Evolutionary conservation across 2,888 invertebrate species (phyloP), one percentile per base, ranked within the genome.

Genomic region (Cryptosula pallasiana): DNA sequence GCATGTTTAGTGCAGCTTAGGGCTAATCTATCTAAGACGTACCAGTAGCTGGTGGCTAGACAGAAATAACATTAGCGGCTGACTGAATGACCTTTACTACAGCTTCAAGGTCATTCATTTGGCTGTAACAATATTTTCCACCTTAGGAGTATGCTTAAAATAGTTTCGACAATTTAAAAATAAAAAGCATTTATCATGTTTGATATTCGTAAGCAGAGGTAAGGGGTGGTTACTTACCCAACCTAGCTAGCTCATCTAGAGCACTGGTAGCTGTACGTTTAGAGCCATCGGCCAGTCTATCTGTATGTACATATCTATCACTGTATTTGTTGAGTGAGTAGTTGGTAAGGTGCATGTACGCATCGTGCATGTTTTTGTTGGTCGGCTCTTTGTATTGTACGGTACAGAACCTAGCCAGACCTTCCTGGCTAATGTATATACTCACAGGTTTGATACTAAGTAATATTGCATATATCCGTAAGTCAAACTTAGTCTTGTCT

Each of bases 331-430:
- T 87, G 71, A 87, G 78, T 0, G 87, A 87, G 76, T 87, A 87
- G 76, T 87, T 87, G 1, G 87, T 87, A 73, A 87, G 77, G 78
- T 87, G 87, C 80, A 87, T 85, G 78, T 79, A 87, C 0, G 84
- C 76, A 74, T 86, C 83, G 73, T 82, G 79, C 71, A 85, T 78
- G 76, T 87, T 87, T 73, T 80, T 81, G n/a, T 78, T 77, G 1
- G 82, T 83, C 9, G 87, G 87, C 36, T 77, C 78, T 73, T 82
- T 79, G 75, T 87, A 87, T 34, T 83, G 83, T 73, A 85, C 77
- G 0, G 87, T 87, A 72, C 86, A 87, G 77, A 87, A 87, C 29
- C 87, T 76, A 2, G 86, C 86, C 76, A 87, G 80, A 1, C 83
- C 84, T 74, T 85, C 84, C 71, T 79, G 79, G 72, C 80, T 81